phyloP scores from a whole-genome alignment of 2,888 invertebrate species.

The Drosophila birchii region DNA sequence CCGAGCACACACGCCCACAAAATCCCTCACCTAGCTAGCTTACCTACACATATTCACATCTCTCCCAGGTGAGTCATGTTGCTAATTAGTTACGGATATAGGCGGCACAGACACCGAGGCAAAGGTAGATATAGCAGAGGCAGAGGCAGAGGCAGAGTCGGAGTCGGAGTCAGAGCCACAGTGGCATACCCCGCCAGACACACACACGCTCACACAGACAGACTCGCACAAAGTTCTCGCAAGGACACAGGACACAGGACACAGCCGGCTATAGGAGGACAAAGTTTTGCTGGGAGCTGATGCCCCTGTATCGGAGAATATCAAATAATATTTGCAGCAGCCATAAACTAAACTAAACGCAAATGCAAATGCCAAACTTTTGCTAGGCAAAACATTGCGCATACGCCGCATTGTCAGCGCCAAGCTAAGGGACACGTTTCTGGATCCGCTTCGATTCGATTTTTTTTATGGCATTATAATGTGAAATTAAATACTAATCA shows the following conservation, averaged over 20 bases:
- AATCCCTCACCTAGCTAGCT: neutral
- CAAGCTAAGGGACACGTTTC: neutral
- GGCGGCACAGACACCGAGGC: constrained; percentile 46
- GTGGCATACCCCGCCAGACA: constrained; percentile 7
- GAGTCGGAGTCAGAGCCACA: constrained; percentile 13
- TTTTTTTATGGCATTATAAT: constrained; percentile 32
- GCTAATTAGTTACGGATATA: constrained; percentile 76
- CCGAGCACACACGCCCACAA: constrained; percentile 12
- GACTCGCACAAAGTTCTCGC: neutral
- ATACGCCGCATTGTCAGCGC: constrained; percentile 51
- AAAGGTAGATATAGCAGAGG: constrained; percentile 17
- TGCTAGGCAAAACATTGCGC: constrained; percentile 49
- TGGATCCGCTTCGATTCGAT: constrained; percentile 1
- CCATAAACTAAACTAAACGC: constrained; percentile 63
- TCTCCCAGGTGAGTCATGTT: constrained; percentile 74
- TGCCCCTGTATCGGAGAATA: constrained; percentile 37
- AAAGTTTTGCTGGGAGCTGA: constrained; percentile 57
- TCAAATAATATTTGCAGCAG: constrained; percentile 58
- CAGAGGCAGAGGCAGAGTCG: constrained; percentile 28
- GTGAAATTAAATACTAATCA: constrained; percentile 51
- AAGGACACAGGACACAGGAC: constrained; percentile 1
- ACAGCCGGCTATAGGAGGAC: constrained; percentile 12
- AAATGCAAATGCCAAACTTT: constrained; percentile 34
- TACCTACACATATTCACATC: constrained; percentile 15
- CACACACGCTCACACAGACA: neutral